Evolutionary conservation across 2,888 invertebrate genomes (phyloP).

Genomic region (Pherbina coryleti): DNA sequence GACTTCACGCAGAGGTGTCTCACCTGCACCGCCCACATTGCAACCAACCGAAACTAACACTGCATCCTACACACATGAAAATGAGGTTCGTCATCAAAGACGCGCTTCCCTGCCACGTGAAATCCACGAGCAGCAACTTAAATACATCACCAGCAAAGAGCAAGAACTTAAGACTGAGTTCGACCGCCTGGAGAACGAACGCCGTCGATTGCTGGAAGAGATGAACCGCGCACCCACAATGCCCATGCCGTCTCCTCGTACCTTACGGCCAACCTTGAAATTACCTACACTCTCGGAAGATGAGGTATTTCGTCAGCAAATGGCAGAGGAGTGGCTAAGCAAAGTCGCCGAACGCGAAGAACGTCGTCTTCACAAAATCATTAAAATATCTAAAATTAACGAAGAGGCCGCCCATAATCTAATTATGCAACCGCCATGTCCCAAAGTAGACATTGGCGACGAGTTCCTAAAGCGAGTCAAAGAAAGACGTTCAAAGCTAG

Average conservation of each 20-base stretch:
- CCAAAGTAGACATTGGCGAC: conserved; percentile 73
- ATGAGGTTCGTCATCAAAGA: conserved; percentile 49
- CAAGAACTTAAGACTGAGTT: conserved; percentile 77
- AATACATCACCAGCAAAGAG: conserved; percentile 78
- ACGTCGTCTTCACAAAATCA: conserved; percentile 82
- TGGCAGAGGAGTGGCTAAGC: conserved; percentile 86
- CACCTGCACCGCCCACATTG: conserved; percentile 53
- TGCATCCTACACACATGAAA: background rate
- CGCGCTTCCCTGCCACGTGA: conserved; percentile 77
- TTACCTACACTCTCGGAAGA: conserved; percentile 76
- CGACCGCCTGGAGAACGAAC: conserved; percentile 74
- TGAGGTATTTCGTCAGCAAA: conserved; percentile 81
- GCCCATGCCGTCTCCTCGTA: conserved; percentile 51
- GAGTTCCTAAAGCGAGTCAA: conserved; percentile 85
- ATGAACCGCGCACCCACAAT: conserved; percentile 56
- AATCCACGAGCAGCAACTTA: conserved; percentile 72
- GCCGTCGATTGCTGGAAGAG: conserved; percentile 67
- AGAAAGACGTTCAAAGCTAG: conserved; percentile 78
- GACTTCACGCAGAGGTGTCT: conserved; percentile 60
- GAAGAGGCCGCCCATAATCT: conserved; percentile 48
- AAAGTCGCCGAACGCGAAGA: conserved; percentile 84
- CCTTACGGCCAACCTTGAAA: conserved; percentile 59
- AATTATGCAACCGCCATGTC: background rate
- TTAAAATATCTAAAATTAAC: conserved; percentile 79
- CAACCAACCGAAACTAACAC: conserved; percentile 26